These are phyloP conservation scores for Anas capensis DNA, from an alignment of 2,797 vertebrate species.

Conservation along the genomic window DNA sequence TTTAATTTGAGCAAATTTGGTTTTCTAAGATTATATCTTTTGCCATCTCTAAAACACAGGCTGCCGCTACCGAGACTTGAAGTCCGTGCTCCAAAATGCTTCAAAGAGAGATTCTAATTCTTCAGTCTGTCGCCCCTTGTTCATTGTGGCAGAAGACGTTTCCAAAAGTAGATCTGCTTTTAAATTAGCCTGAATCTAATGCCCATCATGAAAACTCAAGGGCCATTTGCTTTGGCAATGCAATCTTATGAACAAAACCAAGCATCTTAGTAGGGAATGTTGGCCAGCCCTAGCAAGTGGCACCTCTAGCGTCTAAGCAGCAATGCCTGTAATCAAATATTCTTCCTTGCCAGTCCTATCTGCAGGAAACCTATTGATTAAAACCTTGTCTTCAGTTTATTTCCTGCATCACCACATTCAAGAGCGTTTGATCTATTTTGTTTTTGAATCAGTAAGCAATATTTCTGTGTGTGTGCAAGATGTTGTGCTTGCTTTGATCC, in stretches of 20 bases:
- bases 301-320: neutral
- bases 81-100: slow-evolving; percentile 24
- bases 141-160: neutral
- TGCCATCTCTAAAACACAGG: slow-evolving; percentile 18
- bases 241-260: neutral
- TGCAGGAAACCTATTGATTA: slow-evolving; percentile 6
- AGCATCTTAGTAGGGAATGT: neutral
- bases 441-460: neutral
- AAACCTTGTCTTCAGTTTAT: slow-evolving; percentile 14
- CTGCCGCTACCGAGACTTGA: neutral
- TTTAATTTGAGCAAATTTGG: slow-evolving; percentile 38
- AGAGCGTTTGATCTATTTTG: neutral
- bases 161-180: neutral
- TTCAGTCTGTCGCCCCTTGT: neutral
- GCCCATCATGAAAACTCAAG: neutral
- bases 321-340: neutral
- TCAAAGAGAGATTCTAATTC: slow-evolving; percentile 40
- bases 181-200: neutral
- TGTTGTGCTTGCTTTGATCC: neutral
- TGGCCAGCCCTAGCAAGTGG: neutral
- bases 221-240: neutral
- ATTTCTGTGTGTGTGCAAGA: neutral
- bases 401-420: neutral
- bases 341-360: neutral
- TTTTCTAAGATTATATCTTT: slow-evolving; percentile 37